phyloP scores from a whole-genome alignment of 2,888 invertebrate genomes.

The Synanthedon formicaeformis region DNA sequence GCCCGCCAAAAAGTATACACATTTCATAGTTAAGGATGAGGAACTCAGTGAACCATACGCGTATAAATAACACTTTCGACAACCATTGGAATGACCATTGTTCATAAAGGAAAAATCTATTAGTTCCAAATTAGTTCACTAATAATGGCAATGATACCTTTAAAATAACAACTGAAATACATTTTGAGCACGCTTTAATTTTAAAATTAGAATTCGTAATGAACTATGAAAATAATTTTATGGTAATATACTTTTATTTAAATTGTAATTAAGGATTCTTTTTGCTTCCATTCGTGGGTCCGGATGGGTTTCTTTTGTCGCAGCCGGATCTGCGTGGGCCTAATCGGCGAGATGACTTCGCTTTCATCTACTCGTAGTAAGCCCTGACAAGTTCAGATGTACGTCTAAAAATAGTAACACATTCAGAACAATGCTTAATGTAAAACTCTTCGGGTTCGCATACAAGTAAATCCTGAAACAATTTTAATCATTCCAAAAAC shows the following conservation, averaged over 20 bases:
- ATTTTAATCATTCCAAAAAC: too few relatives aligned
- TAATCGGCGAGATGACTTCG: conserved; percentile 40
- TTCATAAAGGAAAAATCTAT: too few relatives aligned
- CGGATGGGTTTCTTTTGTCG: conserved; percentile 46
- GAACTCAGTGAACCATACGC: too few relatives aligned
- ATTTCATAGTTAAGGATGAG: too few relatives aligned
- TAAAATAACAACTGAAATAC: background rate
- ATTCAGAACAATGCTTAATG: background rate
- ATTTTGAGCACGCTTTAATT: background rate
- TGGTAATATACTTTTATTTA: conserved; percentile 44
- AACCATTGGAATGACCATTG: too few relatives aligned
- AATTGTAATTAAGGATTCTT: conserved; percentile 60
- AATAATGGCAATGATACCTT: background rate
- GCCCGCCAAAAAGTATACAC: too few relatives aligned
- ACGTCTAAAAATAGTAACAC: background rate
- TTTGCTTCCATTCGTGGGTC: conserved; percentile 35
- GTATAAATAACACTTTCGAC: too few relatives aligned
- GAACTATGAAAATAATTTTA: conserved; percentile 7
- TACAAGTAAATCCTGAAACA: too few relatives aligned
- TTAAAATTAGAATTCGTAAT: background rate
- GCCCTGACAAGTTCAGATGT: conserved; percentile 37
- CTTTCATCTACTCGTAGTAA: conserved; percentile 40
- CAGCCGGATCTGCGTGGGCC: conserved; percentile 42
- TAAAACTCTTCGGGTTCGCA: background rate
- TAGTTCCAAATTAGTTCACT: too few relatives aligned